Evolutionary conservation across 1,140 invertebrate species (phyloP).

Genomic region (Cyphomyrmex costatus): DNA sequence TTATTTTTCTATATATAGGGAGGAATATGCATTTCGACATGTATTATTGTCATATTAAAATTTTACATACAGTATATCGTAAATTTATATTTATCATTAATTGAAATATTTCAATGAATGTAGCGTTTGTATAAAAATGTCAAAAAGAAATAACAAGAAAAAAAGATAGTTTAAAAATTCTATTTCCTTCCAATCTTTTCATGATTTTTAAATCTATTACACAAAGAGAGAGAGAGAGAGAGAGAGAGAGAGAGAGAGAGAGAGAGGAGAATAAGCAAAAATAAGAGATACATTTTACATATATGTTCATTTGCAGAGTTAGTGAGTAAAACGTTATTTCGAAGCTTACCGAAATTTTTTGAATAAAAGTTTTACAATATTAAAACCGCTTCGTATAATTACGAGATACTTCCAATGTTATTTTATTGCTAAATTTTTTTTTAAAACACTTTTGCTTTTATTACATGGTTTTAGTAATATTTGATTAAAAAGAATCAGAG

Average conservation of each 20-base stretch:
- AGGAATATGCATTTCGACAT: constrained; percentile 1
- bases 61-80: not conserved
- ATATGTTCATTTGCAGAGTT: constrained; percentile 24
- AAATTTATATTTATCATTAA: constrained; percentile 10
- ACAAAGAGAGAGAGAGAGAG: too few relatives aligned
- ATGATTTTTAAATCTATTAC: not conserved
- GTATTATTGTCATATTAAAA: constrained; percentile 4
- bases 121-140: not conserved
- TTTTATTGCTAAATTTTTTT: constrained; percentile 25
- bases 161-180: not conserved
- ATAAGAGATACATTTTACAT: constrained; percentile 12
- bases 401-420: constrained; percentile 5
- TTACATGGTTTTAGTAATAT: not conserved
- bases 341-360: constrained; percentile 12
- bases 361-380: constrained; percentile 25
- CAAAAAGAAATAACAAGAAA: not conserved
- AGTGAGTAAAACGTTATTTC: not conserved
- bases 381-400: not conserved
- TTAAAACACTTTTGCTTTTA: not conserved
- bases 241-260: too few relatives aligned
- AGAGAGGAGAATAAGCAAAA: not conserved
- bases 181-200: not conserved
- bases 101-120: not conserved
- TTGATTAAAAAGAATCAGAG: not conserved
- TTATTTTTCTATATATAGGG: not conserved